Conservation (phyloP, 1,140 invertebrate genomes). For the Drosophila pandora region DNA sequence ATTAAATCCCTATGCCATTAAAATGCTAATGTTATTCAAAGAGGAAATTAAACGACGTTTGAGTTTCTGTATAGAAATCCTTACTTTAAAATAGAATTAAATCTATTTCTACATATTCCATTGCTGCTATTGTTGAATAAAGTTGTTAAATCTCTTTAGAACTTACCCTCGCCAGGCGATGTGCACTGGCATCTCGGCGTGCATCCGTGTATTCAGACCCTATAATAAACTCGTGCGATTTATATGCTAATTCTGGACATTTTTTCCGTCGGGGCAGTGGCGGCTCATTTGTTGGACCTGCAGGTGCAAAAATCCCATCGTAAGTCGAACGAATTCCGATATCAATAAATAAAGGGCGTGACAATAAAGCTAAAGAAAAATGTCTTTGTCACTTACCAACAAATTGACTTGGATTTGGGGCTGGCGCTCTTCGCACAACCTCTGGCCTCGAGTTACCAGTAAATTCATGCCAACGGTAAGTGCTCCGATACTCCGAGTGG, state of each 20-base stretch:
- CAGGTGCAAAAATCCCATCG: conserved; percentile 2
- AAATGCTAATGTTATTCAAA: too few relatives aligned
- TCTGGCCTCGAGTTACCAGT: conserved; percentile 88
- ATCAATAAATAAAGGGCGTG: conserved; percentile 42
- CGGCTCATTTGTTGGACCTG: conserved; percentile 87
- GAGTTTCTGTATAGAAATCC: too few relatives aligned
- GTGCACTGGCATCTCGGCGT: conserved; percentile 73
- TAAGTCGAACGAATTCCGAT: conserved; percentile 16
- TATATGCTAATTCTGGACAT: conserved; percentile 93
- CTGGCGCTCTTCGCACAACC: conserved; percentile 86
- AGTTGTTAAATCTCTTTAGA: too few relatives aligned
- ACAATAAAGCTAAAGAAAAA: conserved; percentile 21
- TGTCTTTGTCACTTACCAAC: conserved; percentile 73
- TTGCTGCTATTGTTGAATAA: too few relatives aligned
- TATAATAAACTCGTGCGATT: conserved; percentile 91
- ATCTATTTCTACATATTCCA: too few relatives aligned
- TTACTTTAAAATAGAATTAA: too few relatives aligned
- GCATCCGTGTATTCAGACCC: conserved; percentile 84
- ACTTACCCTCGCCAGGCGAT: conserved; percentile 80
- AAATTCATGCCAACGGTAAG: conserved; percentile 96
- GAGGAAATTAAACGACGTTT: too few relatives aligned
- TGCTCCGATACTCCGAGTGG: conserved; percentile 96
- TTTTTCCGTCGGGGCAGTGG: conserved; percentile 93
- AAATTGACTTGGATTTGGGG: conserved; percentile 85
- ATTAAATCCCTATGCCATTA: too few relatives aligned